Base-by-base conservation (phyloP, 2,888 invertebrate genomes). In the Papilio gigon region DNA sequence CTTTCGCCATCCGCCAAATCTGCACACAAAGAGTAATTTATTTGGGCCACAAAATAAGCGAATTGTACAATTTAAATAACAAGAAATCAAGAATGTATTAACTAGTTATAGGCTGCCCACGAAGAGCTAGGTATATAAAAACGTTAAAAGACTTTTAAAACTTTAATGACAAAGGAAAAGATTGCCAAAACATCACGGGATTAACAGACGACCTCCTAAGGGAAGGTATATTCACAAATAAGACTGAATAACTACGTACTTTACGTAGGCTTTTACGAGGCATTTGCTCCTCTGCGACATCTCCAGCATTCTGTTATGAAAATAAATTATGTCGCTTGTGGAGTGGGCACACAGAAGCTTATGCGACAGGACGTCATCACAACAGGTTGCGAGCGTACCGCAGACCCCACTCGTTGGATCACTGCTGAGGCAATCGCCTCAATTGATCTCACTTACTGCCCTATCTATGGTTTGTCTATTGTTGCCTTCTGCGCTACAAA, bases 1-100 rank as follows among this genome's bases (percentile, higher is more conserved):
- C 90, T 91, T 90, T 90, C 90, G 87, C 90, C 86, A 83, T 86
- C 82, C 80, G 80, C 82, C 83, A 78, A 82, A 90, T 90, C 88
- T 87, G 82, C 88, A 90, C 89, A 90, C 90, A 90, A 90, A 89
- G 81, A 77, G 65, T 47, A 17, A 40, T 62, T 25, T 44, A 5
- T 67, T 37, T 17, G 42, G 50, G 40, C 69, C 67, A 68, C 61
- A 50, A 68, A 60, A 69, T 59, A 27, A 63, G 68, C 66, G 59
- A n/a, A 30, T 40, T 4, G 12, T 47, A 47, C 20, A 44, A 44
- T 8, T 20, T 20, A 44, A 44, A 17, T 44, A 44, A n/a, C 40
- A n/a, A 14, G 40, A 40, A 40, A 40, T 40, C 40, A n/a, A 40
- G n/a, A 14, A 37, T 37, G 2, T 37, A 37, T 12, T 37, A 14